Base-by-base conservation (phyloP, 2,113 vertebrate genomes). In the Meleagris gallopavo region DNA sequence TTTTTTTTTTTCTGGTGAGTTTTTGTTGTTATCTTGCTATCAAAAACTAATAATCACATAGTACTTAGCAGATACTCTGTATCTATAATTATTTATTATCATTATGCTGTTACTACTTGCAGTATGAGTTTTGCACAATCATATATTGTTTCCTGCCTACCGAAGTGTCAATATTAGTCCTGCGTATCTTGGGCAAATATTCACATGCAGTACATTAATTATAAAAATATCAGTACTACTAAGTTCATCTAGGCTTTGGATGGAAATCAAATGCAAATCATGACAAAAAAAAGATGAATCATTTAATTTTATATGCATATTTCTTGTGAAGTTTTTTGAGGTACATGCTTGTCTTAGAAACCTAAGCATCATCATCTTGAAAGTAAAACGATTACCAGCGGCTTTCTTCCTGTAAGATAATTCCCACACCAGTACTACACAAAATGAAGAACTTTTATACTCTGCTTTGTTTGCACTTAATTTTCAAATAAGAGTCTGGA, bases 191-290 rank as follows among this genome's bases (percentile, higher is more conserved):
- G 7, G 5, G 1, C 6, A 89, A 89, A 88, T 54, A 87, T 38
- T 91, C 8, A 22, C 40, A 66, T 45, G 46, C 57, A 90, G 61
- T 65, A 82, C 18, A 17, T 36, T 48, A 48, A 72, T 89, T 87
- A 77, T 19, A 76, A 93, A 93, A 88, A 67, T 50, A 81, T 43
- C 70, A 40, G 34, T 48, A 65, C 38, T 27, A 88, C 9, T 60
- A 89, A 73, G 1, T 74, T 96, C 4, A 86, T 55, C 20, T 50
- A 92, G 46, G 61, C 3, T 80, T 48, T 88, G 82, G 32, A 78
- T 79, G 24, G 69, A 83, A 92, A 88, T 79, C 21, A 89, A 85
- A 90, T 78, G 52, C 24, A 94, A 92, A 76, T 65, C 3, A 80
- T 60, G 57, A 79, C 21, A 78, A 77, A n/a, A 5, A 5, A 0